A percentile compares a stretch with the other conserved stretches of the same genome.
phyloP scores from a whole-genome alignment of 2,113 vertebrate species.

The Etheostoma spectabile region DNA sequence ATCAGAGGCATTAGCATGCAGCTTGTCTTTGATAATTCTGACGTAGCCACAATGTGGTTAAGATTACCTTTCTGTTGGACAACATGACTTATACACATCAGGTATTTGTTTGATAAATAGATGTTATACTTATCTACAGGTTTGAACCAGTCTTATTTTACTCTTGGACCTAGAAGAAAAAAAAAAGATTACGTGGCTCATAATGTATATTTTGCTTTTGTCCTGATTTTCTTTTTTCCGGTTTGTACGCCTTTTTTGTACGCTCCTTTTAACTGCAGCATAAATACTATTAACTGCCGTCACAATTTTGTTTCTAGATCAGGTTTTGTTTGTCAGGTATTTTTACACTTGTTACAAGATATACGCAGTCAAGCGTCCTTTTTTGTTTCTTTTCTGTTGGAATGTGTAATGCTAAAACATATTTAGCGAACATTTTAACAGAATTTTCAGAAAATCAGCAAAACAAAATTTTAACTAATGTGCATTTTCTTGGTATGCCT shows the following conservation, averaged over 20 bases:
- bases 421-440: background rate
- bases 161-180: background rate
- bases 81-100: conserved; percentile 22
- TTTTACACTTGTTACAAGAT: background rate
- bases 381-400: background rate
- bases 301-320: background rate
- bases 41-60: conserved; percentile 22
- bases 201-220: background rate
- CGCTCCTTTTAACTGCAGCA: background rate
- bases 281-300: background rate
- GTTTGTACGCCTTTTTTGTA: background rate
- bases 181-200: background rate
- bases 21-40: conserved; percentile 50
- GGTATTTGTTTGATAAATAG: conserved; percentile 3
- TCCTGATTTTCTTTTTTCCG: background rate
- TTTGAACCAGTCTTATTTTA: conserved; percentile 8
- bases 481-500: background rate
- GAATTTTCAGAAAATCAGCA: background rate
- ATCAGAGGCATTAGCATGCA: conserved; percentile 50
- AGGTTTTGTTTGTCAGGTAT: background rate
- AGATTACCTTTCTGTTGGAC: conserved; percentile 29
- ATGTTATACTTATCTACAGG: background rate
- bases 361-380: background rate
- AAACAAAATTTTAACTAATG: background rate
- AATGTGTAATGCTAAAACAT: background rate